Evolutionary conservation across 1,140 invertebrate genomes (phyloP), one percentile per base, ranked within the genome.

Genomic region (Drosophila neocordata): DNA sequence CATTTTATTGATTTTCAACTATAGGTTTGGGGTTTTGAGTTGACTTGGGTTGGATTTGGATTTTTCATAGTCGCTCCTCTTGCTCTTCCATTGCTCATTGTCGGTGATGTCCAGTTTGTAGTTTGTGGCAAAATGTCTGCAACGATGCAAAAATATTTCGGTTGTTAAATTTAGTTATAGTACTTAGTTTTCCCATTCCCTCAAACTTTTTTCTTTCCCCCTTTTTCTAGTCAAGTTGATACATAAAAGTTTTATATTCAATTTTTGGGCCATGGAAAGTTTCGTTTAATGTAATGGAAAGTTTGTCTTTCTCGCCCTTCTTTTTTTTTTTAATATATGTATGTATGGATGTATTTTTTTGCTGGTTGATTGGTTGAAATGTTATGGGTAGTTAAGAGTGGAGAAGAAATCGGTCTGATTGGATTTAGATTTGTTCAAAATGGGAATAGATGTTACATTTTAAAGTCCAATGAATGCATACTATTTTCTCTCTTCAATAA

Each of bases 1-100:
- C 83, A 82, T 87, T 82, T 87, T 87, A 87, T 87, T 75, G 83
- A 87, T 87, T 87, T 87, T 87, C 52, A 64, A 65, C 60, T 60
- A 48, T 41, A 31, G 35, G 56, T 65, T 77, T 18, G 18, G 22
- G 4, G 62, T 73, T 48, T 55, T 65, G 52, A 51, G 52, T 75
- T 48, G 5, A 9, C 8, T 48, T 18, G 2, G 11, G 9, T 12
- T 35, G 6, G 27, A 31, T 24, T 31, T 31, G 27, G 27, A 31
- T 31, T 31, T 31, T 31, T 6, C 27, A 31, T 31, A 31, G 71
- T n/a, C 12, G 7, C 15, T 12, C 37, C 37, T 48, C 5, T n/a
- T 58, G 56, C n/a, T 48, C 12, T 20, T 3, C 11, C 12, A 51
- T 51, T 65, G 9, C 61, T 35, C 41, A n/a, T n/a, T n/a, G 65